Base-by-base conservation (phyloP, 2,888 invertebrate genomes). In the Amiota minor region DNA sequence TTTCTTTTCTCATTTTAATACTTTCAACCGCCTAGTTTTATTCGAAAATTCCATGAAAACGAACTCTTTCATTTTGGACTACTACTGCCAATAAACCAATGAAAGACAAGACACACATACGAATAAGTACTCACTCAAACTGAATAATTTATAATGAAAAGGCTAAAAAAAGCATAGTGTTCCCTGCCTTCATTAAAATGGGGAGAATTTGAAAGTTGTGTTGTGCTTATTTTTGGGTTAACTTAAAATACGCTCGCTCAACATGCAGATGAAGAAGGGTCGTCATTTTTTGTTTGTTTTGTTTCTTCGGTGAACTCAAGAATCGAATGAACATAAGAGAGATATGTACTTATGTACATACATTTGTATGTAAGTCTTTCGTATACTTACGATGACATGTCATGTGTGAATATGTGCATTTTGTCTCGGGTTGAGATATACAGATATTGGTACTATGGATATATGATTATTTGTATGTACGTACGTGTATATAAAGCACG, bases 251-350 rank as follows among this genome's bases (percentile, higher is more conserved):
- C 80, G 81, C 76, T 20, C 23, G 74, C 62, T 67, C 73, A 75
- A 80, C 80, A 81, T 81, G 80, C 80, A 81, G 81, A 81, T 81
- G 80, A 81, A 79, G 76, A 77, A 77, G 70, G 18, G 65, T 45
- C 47, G 20, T 45, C 23, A 62, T 59, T 35, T 35, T 35, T 35
- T 35, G 35, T 4, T 35, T 35, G 35, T 35, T 35, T 35, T 35
- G 23, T 23, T 23, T 23, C 3, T 23, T 3, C 6, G 35, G 1
- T 35, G 35, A 35, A 35, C 35, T 35, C 35, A 35, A 35, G 35
- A 35, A 35, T 35, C 35, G 35, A 35, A 35, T 35, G 35, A 35
- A 35, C 35, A 35, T 8, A 0, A 35, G 6, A 35, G 6, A 35
- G 35, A 35, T 2, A 35, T 35, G 6, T 6, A 1, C 3, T 2